A percentile compares a stretch with the other conserved stretches of the same genome.
phyloP scores from a whole-genome alignment of 2,888 invertebrate species.

The Cephus pygmeus region DNA sequence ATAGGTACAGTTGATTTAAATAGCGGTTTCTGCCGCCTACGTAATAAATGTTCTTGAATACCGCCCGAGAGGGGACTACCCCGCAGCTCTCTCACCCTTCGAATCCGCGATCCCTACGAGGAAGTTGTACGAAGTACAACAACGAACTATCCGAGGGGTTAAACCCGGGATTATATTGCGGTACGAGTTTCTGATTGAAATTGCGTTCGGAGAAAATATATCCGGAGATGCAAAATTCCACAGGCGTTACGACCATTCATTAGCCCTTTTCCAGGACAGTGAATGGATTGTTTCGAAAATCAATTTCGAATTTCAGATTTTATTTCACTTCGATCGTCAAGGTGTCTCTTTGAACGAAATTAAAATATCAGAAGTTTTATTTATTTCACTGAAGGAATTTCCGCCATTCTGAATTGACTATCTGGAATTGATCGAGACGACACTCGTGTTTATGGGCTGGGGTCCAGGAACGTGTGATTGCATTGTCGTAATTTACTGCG shows the following conservation, averaged over 20 bases:
- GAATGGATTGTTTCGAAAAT: neutral
- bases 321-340: neutral
- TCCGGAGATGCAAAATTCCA: neutral
- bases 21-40: neutral
- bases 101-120: neutral
- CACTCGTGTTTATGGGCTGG: conserved; percentile 3
- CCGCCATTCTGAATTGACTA: neutral
- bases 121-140: conserved; percentile 25
- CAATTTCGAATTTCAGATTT: neutral
- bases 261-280: neutral
- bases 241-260: neutral
- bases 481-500: conserved; percentile 50
- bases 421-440: neutral
- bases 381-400: neutral
- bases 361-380: neutral
- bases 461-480: conserved; percentile 45
- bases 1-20: neutral
- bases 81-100: neutral
- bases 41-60: neutral
- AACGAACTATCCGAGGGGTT: conserved; percentile 40
- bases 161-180: conserved; percentile 40
- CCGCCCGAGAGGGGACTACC: neutral
- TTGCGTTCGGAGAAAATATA: neutral
- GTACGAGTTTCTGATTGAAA: conserved; percentile 8
- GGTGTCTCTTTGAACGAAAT: neutral